phyloP scores from a whole-genome alignment of 23 tunicate genomes.

The Clavelina lepadiformis region DNA sequence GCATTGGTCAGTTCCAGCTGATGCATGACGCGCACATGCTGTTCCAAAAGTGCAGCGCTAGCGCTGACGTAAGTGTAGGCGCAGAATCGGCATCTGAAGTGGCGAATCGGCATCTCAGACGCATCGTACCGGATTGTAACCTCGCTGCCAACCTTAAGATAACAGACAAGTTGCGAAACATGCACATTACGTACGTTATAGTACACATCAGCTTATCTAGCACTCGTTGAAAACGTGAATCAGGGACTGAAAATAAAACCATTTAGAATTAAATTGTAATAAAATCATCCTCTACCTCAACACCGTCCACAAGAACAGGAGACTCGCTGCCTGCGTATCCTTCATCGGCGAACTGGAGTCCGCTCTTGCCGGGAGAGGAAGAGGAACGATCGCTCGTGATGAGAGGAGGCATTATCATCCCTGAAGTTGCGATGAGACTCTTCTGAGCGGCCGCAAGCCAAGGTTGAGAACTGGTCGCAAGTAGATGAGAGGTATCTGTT shows the following conservation, averaged over 20 bases:
- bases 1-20: slow-evolving; percentile 49
- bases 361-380: slow-evolving; percentile 8
- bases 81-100: slow-evolving; percentile 77
- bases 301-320: slow-evolving; percentile 5
- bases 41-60: slow-evolving; percentile 53
- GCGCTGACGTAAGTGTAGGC: slow-evolving; percentile 59
- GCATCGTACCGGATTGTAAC: slow-evolving; percentile 29
- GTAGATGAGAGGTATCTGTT: slow-evolving; percentile 2
- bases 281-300: slow-evolving; percentile 1
- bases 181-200: not conserved
- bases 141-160: slow-evolving; percentile 70
- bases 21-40: slow-evolving; percentile 56
- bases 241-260: slow-evolving; percentile 4
- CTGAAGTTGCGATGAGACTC: slow-evolving; percentile 40
- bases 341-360: slow-evolving; percentile 5
- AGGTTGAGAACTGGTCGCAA: slow-evolving; percentile 35
- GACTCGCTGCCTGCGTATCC: not conserved
- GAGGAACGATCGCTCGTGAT: slow-evolving; percentile 3
- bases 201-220: no score
- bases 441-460: slow-evolving; percentile 53
- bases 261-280: not conserved
- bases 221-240: no score
- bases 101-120: slow-evolving; percentile 36
- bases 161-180: not conserved
- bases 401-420: slow-evolving; percentile 21